These are phyloP conservation scores for Dynastes tityus DNA, from an alignment of 2,888 invertebrate genomes.

Conservation along the genomic window DNA sequence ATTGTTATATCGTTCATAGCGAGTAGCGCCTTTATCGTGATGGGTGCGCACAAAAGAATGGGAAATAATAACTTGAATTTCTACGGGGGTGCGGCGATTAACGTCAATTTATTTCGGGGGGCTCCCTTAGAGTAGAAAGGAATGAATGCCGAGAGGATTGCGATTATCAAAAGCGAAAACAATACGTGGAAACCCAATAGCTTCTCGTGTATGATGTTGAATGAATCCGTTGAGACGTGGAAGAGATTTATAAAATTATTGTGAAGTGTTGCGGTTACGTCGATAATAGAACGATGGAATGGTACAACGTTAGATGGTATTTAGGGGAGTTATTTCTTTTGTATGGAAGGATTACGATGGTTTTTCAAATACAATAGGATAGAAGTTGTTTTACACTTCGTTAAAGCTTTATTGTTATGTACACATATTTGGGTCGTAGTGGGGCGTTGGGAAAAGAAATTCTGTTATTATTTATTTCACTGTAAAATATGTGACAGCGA, in stretches of 20 bases:
- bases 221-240: conserved; percentile 13
- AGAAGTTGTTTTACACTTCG: no score
- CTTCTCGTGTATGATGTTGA: conserved; percentile 19
- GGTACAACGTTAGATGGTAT: no score
- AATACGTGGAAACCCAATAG: conserved; percentile 27
- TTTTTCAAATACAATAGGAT: no score
- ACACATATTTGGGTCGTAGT: no score
- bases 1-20: conserved; percentile 13
- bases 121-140: neutral
- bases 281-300: neutral
- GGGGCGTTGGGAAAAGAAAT: no score
- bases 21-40: neutral
- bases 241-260: conserved; percentile 25
- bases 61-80: conserved; percentile 33
- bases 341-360: no score
- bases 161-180: conserved; percentile 33
- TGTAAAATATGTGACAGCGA: no score
- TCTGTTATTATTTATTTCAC: no score
- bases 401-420: no score
- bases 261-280: conserved; percentile 1
- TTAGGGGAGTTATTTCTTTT: no score
- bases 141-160: conserved; percentile 19
- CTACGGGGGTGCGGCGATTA: conserved; percentile 34
- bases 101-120: conserved; percentile 28
- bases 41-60: neutral